Conservation (phyloP, 2,888 invertebrate genomes). For the Synergus gifuensis region DNA sequence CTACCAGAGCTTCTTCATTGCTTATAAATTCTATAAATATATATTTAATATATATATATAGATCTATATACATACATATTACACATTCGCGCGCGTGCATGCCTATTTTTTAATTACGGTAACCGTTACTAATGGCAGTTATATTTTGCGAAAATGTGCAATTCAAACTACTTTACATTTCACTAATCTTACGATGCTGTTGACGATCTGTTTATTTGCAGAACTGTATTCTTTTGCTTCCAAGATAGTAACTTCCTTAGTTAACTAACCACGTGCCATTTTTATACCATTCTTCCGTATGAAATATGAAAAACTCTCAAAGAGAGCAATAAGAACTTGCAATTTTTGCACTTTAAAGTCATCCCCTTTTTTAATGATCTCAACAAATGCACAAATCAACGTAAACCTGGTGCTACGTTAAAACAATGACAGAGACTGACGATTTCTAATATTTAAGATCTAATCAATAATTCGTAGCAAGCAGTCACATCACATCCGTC, state of each 20-base stretch:
- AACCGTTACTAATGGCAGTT: conserved; percentile 9
- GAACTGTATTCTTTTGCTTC: not conserved
- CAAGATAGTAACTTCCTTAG: not conserved
- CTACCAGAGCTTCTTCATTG: conserved; percentile 6
- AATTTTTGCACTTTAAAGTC: not conserved
- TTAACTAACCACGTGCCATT: conserved; percentile 19
- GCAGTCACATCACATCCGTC: not conserved
- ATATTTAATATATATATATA: not conserved
- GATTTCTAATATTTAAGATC: conserved; percentile 10
- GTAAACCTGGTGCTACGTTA: conserved; percentile 15
- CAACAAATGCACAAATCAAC: conserved; percentile 15
- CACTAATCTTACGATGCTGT: not conserved
- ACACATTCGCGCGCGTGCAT: not conserved
- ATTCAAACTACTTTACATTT: conserved; percentile 28
- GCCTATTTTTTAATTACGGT: conserved; percentile 26
- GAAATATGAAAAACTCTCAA: not conserved
- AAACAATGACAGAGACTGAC: not conserved
- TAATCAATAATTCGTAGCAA: not conserved
- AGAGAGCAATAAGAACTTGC: not conserved
- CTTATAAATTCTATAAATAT: conserved; percentile 12
- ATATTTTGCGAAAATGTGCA: conserved; percentile 11
- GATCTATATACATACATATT: not conserved
- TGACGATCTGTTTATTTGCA: not conserved
- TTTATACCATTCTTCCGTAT: conserved; percentile 7
- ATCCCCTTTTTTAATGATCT: conserved; percentile 16